Conservation (phyloP, 2,888 invertebrate genomes). For the Amphipyra berbera region DNA sequence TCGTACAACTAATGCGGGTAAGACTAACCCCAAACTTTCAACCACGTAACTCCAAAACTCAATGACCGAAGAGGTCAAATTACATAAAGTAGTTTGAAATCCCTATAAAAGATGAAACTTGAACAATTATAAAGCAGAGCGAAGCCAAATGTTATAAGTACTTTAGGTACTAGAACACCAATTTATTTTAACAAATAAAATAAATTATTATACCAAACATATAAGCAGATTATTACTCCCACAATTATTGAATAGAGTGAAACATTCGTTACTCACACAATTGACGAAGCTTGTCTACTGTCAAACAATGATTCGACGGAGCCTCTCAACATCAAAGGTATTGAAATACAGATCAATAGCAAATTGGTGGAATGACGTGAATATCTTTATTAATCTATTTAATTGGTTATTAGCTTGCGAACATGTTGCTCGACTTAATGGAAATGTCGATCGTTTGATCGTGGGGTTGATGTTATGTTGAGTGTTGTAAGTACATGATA, state of each 20-base stretch:
- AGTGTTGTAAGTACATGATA: slow-evolving; percentile 46
- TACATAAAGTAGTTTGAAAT: no score
- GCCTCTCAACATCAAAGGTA: slow-evolving; percentile 82
- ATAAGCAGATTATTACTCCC: slow-evolving; percentile 69
- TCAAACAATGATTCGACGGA: slow-evolving; percentile 81
- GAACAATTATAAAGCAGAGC: no score
- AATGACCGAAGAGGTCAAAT: no score
- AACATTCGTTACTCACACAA: slow-evolving; percentile 67
- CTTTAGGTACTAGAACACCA: not conserved
- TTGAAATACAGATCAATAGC: slow-evolving; percentile 75
- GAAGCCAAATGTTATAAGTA: not conserved
- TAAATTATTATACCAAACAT: slow-evolving; percentile 25
- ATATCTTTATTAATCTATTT: slow-evolving; percentile 87
- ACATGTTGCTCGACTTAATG: slow-evolving; percentile 79
- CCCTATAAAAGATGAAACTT: no score
- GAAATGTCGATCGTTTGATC: slow-evolving; percentile 82
- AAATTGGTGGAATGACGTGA: slow-evolving; percentile 82
- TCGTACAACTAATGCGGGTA: no score
- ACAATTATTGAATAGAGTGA: slow-evolving; percentile 63
- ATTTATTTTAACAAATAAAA: slow-evolving; percentile 17
- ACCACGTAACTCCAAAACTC: no score
- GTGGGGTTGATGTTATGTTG: slow-evolving; percentile 49
- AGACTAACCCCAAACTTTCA: no score
- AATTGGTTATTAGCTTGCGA: slow-evolving; percentile 86
- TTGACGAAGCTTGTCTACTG: slow-evolving; percentile 70